phyloP scores from a whole-genome alignment of 2,113 vertebrate species.

The Fulmarus glacialis region DNA sequence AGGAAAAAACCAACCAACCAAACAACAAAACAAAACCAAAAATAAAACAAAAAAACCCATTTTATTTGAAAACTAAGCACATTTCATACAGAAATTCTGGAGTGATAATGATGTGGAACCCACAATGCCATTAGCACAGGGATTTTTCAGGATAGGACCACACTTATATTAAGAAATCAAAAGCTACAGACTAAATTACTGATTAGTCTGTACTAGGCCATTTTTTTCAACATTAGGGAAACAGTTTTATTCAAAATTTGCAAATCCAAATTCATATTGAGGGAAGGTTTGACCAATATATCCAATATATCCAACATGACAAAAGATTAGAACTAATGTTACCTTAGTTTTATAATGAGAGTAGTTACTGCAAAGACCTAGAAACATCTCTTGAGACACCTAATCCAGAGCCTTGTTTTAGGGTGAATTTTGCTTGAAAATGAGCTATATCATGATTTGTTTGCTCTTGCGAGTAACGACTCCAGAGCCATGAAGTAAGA shows the following conservation, averaged over 20 bases:
- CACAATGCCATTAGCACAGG: background rate
- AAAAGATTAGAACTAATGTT: background rate
- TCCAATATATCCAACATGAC: background rate
- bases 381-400: background rate
- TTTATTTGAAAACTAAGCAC: background rate
- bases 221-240: background rate
- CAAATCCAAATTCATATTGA: background rate
- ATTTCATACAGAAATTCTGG: background rate
- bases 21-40: background rate
- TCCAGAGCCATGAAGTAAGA: background rate
- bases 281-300: background rate
- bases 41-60: fast-evolving
- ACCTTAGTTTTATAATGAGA: background rate
- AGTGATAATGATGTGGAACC: background rate
- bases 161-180: background rate
- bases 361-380: background rate
- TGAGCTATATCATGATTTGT: background rate
- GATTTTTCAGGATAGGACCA: background rate
- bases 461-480: background rate
- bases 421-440: background rate
- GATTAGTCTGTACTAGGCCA: background rate
- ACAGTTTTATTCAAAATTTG: background rate
- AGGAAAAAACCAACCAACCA: background rate
- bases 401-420: background rate
- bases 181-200: background rate